These are phyloP conservation scores for Daktulosphaira vitifoliae DNA, from an alignment of 1,140 invertebrate species.

Conservation along the genomic window DNA sequence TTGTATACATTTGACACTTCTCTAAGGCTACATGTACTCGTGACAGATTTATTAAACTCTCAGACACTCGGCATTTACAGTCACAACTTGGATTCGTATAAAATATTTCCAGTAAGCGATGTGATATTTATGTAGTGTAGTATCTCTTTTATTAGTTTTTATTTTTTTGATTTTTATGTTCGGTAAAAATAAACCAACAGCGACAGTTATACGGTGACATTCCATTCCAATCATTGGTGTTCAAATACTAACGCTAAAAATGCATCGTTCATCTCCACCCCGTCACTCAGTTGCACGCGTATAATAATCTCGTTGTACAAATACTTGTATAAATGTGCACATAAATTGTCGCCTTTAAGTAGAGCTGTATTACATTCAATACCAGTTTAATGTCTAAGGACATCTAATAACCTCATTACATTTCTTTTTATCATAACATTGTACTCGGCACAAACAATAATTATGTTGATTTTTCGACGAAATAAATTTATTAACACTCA, in stretches of 20 bases:
- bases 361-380: background rate
- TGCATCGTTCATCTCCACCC: background rate
- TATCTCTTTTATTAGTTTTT: background rate
- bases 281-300: background rate
- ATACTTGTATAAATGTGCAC: background rate
- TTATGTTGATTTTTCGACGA: too few species aligned
- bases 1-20: too few species aligned
- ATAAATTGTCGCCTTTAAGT: constrained; percentile 1
- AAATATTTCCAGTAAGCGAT: too few species aligned
- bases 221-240: constrained; percentile 2
- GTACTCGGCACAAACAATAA: too few species aligned
- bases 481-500: too few species aligned
- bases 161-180: constrained; percentile 1
- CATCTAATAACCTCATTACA: too few species aligned
- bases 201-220: constrained; percentile 5
- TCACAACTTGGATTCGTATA: too few species aligned
- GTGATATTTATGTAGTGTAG: background rate
- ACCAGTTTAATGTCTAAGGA: too few species aligned
- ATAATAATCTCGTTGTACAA: constrained; percentile 3
- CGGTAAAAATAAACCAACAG: constrained; percentile 32
- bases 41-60: background rate
- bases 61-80: background rate
- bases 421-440: too few species aligned
- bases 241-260: constrained; percentile 16
- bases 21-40: too few species aligned